These are phyloP conservation scores for Dreissena polymorpha DNA, from an alignment of 1,140 invertebrate species.

Conservation along the genomic window DNA sequence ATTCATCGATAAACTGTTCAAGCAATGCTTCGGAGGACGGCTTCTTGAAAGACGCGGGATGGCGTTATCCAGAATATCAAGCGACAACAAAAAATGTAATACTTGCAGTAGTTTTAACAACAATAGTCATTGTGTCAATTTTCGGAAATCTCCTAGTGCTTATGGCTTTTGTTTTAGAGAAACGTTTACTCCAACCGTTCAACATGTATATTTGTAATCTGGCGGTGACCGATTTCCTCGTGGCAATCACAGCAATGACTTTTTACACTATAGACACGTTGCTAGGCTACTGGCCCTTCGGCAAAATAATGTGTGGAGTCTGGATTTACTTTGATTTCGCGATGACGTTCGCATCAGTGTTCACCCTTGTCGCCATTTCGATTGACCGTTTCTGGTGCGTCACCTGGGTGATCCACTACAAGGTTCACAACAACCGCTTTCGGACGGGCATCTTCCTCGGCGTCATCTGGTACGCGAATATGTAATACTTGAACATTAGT, in stretches of 20 bases:
- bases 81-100: slow-evolving; percentile 12
- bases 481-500: too few relatives aligned
- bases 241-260: slow-evolving; percentile 48
- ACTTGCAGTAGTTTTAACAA: slow-evolving; percentile 21
- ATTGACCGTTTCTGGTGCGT: slow-evolving; percentile 79
- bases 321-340: slow-evolving; percentile 77
- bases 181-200: slow-evolving; percentile 31
- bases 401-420: slow-evolving; percentile 76
- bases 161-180: slow-evolving; percentile 21
- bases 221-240: slow-evolving; percentile 44
- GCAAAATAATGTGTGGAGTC: slow-evolving; percentile 34
- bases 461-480: slow-evolving; percentile 70
- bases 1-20: too few relatives aligned
- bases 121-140: slow-evolving; percentile 35
- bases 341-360: slow-evolving; percentile 79
- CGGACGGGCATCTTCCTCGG: slow-evolving; percentile 70
- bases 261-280: slow-evolving; percentile 47
- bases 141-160: slow-evolving; percentile 46
- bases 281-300: slow-evolving; percentile 50
- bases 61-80: slow-evolving; percentile 11
- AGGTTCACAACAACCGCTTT: slow-evolving; percentile 70
- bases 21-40: too few relatives aligned
- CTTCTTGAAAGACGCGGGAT: too few relatives aligned
- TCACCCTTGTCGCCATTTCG: slow-evolving; percentile 78
- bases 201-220: slow-evolving; percentile 52